Evolutionary conservation across 2,113 vertebrate species (phyloP).

Genomic region (Cyprinodon brontotheroides): DNA sequence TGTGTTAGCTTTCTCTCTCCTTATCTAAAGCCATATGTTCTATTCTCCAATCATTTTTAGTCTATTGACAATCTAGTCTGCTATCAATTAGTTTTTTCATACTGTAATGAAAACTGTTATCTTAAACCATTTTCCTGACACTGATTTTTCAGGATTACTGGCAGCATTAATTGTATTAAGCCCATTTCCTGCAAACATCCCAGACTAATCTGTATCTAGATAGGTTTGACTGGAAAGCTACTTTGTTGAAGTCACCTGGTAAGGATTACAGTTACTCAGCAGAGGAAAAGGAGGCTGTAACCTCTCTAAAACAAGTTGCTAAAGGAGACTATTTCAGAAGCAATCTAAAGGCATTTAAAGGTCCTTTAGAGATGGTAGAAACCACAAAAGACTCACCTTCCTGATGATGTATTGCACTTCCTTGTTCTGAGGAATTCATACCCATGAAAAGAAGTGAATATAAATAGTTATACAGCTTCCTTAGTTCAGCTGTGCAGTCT

Average conservation of each 20-base stretch:
- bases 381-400: no score
- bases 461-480: no score
- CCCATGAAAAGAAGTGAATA: no score
- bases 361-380: no score
- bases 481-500: background rate
- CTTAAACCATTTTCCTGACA: constrained; percentile 30
- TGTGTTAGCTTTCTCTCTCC: background rate
- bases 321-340: no score
- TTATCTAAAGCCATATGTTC: background rate
- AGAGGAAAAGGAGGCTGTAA: background rate
- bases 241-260: constrained; percentile 65
- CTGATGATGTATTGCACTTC: no score
- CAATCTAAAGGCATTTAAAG: no score
- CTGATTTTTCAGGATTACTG: constrained; percentile 27
- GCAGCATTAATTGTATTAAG: constrained; percentile 25
- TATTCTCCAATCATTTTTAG: background rate
- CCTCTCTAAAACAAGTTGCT: no score
- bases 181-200: constrained; percentile 57
- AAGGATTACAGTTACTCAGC: constrained; percentile 59
- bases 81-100: background rate
- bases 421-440: no score
- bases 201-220: constrained; percentile 51
- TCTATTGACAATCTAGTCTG: background rate
- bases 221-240: constrained; percentile 65
- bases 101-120: background rate